Conservation (phyloP, 1,140 invertebrate genomes). For the Pygmarrhopalites habei region DNA sequence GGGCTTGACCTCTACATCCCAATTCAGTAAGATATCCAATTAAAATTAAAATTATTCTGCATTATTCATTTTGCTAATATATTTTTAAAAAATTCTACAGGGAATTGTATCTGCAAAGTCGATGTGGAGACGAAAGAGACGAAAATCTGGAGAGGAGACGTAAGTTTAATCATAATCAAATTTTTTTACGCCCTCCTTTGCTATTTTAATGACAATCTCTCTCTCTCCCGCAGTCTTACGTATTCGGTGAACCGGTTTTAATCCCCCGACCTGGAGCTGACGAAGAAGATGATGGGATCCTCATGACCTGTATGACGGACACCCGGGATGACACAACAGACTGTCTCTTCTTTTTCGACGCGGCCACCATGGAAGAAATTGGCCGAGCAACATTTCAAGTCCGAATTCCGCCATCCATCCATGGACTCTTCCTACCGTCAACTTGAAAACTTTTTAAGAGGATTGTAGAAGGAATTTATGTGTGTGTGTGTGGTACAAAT, state of each 20-base stretch:
- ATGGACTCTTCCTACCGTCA: constrained; percentile 45
- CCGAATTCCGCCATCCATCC: constrained; percentile 43
- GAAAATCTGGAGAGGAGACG: constrained; percentile 41
- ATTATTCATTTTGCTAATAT: too few species aligned
- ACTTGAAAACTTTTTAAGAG: background rate
- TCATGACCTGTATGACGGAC: constrained; percentile 39
- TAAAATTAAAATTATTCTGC: too few species aligned
- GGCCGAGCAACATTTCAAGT: constrained; percentile 44
- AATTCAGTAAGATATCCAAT: too few species aligned
- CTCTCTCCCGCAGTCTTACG: too few species aligned
- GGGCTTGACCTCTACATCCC: constrained; percentile 13
- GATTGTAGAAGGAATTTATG: background rate
- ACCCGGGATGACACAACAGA: constrained; percentile 39
- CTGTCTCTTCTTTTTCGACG: constrained; percentile 45
- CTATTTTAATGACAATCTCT: too few species aligned
- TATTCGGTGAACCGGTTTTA: constrained; percentile 42
- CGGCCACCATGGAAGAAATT: constrained; percentile 44
- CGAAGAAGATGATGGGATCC: constrained; percentile 43
- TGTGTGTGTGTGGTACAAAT: too few species aligned
- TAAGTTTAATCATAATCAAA: too few species aligned
- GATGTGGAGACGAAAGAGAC: constrained; percentile 42
- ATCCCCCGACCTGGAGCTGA: constrained; percentile 37
- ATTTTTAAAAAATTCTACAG: too few species aligned
- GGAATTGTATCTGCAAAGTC: constrained; percentile 43
- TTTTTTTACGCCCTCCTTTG: too few species aligned